Evolutionary conservation across 1,140 invertebrate species (phyloP).

Genomic region (Ceratina japonica): DNA sequence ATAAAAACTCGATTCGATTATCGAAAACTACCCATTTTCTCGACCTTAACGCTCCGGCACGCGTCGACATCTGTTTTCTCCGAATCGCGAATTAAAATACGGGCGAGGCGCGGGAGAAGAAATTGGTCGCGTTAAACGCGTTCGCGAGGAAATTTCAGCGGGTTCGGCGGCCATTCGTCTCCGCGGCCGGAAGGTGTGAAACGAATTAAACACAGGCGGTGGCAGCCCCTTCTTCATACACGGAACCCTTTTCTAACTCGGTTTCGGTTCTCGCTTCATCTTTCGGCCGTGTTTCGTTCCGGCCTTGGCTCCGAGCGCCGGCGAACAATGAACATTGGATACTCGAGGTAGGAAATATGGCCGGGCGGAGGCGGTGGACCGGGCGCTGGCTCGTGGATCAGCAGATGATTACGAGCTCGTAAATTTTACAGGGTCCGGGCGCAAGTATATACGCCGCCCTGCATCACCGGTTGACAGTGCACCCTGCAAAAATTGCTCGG

Average conservation of each 20-base stretch:
- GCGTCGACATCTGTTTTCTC: too few relatives aligned
- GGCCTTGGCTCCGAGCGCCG: slow-evolving; percentile 4
- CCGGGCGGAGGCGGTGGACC: slow-evolving; percentile 44
- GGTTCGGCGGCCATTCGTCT: slow-evolving; percentile 44
- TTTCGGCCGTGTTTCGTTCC: slow-evolving; percentile 16
- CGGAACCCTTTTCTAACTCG: slow-evolving; percentile 1
- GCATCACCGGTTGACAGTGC: background rate
- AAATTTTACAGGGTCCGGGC: slow-evolving; percentile 61
- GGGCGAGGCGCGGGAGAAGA: background rate
- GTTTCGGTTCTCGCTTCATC: slow-evolving; percentile 18
- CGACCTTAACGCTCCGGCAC: too few relatives aligned
- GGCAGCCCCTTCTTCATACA: slow-evolving; percentile 34
- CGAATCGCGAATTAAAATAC: background rate
- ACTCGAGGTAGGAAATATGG: slow-evolving; percentile 68
- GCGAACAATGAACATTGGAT: slow-evolving; percentile 65
- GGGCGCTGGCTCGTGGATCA: slow-evolving; percentile 62
- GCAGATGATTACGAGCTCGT: slow-evolving; percentile 68
- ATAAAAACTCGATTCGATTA: too few relatives aligned
- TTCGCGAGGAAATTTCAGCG: slow-evolving; percentile 55
- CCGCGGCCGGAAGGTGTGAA: slow-evolving; percentile 64
- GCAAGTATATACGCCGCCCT: slow-evolving; percentile 35
- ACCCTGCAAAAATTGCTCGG: too few relatives aligned
- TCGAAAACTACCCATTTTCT: too few relatives aligned
- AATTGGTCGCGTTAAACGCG: slow-evolving; percentile 10
- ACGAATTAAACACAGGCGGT: slow-evolving; percentile 66